Percentiles rank a stretch among this genome's conserved stretches.
Conservation (phyloP, 2,113 vertebrate species). For the Xiphophorus hellerii region DNA sequence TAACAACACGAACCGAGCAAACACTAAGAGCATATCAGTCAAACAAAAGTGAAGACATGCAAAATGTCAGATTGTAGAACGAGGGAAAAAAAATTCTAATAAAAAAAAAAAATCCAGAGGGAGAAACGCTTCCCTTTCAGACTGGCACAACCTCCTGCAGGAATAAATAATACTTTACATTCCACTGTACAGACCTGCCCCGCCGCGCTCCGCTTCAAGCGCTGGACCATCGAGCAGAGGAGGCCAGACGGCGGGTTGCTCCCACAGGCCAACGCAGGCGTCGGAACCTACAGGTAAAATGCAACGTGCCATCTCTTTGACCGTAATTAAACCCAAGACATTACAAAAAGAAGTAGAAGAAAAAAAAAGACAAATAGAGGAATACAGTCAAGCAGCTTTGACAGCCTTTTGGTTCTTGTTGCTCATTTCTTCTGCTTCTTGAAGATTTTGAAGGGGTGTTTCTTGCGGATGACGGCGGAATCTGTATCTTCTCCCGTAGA, state of each 20-base stretch:
- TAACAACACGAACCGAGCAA: constrained; percentile 77
- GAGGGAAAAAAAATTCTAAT: constrained; percentile 46
- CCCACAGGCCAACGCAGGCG: constrained; percentile 61
- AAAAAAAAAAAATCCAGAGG: constrained; percentile 48
- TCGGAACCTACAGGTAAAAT: constrained; percentile 55
- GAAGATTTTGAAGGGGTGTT: constrained; percentile 97
- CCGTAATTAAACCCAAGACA: constrained; percentile 25
- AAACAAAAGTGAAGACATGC: constrained; percentile 81
- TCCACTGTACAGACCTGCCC: constrained; percentile 69
- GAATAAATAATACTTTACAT: constrained; percentile 83
- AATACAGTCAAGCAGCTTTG: constrained; percentile 39
- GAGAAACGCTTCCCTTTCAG: constrained; percentile 60
- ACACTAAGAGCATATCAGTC: constrained; percentile 78
- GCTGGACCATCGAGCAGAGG: constrained; percentile 52
- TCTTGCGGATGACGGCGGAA: constrained; percentile 90
- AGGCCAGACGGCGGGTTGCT: constrained; percentile 56
- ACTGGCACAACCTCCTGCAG: constrained; percentile 74
- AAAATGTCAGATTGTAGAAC: constrained; percentile 72
- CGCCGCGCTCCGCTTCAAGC: constrained; percentile 49
- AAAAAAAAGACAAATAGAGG: constrained; percentile 34
- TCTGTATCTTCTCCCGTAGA: constrained; percentile 94
- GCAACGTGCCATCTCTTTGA: constrained; percentile 50
- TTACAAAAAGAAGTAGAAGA: background rate
- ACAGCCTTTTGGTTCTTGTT: constrained; percentile 47
- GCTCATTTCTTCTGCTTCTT: constrained; percentile 95